phyloP scores from a whole-genome alignment of 2,113 vertebrate genomes.

The Noturus placidus region DNA sequence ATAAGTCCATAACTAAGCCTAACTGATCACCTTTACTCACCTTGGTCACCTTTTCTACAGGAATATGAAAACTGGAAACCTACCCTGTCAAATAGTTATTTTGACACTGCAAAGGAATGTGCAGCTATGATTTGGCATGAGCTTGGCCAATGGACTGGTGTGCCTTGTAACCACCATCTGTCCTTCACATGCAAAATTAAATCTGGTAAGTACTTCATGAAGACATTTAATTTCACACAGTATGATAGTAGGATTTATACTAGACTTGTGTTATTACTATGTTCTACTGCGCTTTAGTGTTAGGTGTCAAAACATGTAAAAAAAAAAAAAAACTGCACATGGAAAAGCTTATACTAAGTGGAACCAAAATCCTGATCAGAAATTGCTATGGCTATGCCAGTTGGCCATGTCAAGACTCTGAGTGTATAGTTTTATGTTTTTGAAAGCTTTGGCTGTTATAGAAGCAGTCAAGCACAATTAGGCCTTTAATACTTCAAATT shows the following conservation, averaged over 20 bases:
- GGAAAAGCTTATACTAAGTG: background rate
- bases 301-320: background rate
- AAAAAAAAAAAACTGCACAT: background rate
- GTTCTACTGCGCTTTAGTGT: background rate
- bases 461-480: background rate
- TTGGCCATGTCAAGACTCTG: background rate
- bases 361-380: background rate
- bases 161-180: conserved; percentile 94
- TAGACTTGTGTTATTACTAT: background rate
- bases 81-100: conserved; percentile 92
- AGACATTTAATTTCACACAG: background rate
- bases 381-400: background rate
- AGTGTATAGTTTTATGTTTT: background rate
- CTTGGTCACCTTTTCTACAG: conserved; percentile 61
- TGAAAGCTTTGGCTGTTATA: background rate
- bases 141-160: conserved; percentile 89
- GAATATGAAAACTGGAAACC: conserved; percentile 91
- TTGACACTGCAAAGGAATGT: conserved; percentile 85
- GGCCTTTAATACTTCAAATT: background rate
- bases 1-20: background rate
- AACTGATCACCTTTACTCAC: background rate
- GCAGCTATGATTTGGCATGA: conserved; percentile 95
- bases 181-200: conserved; percentile 94
- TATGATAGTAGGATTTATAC: background rate
- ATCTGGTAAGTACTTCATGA: conserved; percentile 73